Evolutionary conservation across 2,888 invertebrate species (phyloP).

Genomic region (Nineta flava): DNA sequence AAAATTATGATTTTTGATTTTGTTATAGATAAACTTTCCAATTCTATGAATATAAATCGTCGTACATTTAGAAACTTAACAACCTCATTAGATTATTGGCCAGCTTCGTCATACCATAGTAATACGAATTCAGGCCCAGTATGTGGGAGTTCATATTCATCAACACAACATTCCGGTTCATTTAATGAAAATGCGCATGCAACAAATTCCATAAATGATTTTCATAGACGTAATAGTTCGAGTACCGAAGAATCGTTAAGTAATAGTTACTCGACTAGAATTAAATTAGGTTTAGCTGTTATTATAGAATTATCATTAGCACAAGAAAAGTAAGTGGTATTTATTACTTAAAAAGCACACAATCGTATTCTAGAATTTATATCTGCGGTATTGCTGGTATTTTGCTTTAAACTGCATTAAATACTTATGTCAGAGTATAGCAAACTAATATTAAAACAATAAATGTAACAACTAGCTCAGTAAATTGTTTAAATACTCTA

Average conservation of each 20-base stretch:
- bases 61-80: constrained; percentile 35
- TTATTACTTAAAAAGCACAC: no score
- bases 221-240: constrained; percentile 16
- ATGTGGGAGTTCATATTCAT: not conserved
- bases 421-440: no score
- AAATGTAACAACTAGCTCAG: no score
- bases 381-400: no score
- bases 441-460: no score
- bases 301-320: constrained; percentile 40
- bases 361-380: no score
- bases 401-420: no score
- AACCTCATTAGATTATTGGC: constrained; percentile 33
- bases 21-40: not conserved
- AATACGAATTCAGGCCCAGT: constrained; percentile 10
- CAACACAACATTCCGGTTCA: constrained; percentile 7
- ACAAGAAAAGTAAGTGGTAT: constrained; percentile 31
- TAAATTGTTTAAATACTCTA: no score
- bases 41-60: constrained; percentile 16
- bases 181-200: constrained; percentile 9
- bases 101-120: constrained; percentile 18
- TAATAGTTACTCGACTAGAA: constrained; percentile 17
- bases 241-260: constrained; percentile 11
- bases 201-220: constrained; percentile 13
- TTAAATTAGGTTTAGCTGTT: constrained; percentile 50
- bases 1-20: not conserved